Base-by-base conservation (phyloP, 2,113 vertebrate species). In the Lasiurus borealis region DNA sequence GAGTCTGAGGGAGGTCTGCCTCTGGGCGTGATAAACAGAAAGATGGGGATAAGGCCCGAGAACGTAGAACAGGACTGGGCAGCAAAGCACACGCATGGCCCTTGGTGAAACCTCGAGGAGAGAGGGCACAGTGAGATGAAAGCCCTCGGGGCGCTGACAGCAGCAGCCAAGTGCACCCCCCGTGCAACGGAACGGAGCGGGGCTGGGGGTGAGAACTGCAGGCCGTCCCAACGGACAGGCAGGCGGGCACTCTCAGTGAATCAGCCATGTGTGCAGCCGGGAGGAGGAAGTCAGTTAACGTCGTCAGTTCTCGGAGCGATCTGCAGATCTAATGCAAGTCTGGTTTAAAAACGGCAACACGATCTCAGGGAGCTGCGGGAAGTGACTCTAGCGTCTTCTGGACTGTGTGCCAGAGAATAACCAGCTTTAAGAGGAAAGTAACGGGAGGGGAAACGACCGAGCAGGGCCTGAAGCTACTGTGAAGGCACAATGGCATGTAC, bases 381-480 rank as follows among this genome's bases (percentile, higher is more conserved):
- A 80, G 72, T 78, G 80, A 96, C 87, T 83, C 71, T 50, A 77
- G 78, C n/a, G n/a, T 83, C 72, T 87, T 71, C 59, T 89, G 36
- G 93, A 83, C 64, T 66, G 82, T 82, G n/a, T 15, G 52, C 48
- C 52, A 54, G 36, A 91, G 77, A 88, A 52, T 36, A 76, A 44
- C 57, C 54, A 29, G 66, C 85, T 96, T 84, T 92, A 88, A 54
- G 19, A 54, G 46, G 82, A 8, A 21, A 85, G 69, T n/a, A 84
- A 69, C 73, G n/a, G 86, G 64, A 76, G 29, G 48, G 78, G 64
- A 93, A n/a, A 14, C 23, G 40, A 25, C 69, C 23, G 15, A 72
- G 62, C 6, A 40, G 50, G 84, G 64, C 82, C 44, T 44, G 85
- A 92, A 89, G 52, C 50, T 15, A 50, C 18, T 62, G 34, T 50